These are phyloP conservation scores for Euplexia lucipara DNA, from an alignment of 2,888 invertebrate species.

Conservation along the genomic window DNA sequence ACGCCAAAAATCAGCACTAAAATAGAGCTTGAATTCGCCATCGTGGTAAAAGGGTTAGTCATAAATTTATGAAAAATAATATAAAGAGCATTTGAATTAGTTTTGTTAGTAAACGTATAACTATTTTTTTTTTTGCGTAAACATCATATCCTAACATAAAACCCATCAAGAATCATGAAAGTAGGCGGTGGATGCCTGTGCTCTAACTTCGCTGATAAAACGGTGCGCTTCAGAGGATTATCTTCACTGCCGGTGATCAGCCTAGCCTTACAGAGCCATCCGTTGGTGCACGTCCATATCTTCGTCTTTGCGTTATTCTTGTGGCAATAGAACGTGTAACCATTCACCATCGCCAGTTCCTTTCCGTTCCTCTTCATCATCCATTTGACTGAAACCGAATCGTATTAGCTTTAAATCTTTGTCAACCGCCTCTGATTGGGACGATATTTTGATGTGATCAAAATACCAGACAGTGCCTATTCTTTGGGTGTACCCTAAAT, in stretches of 20 bases:
- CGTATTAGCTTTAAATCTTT: not conserved
- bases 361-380: conserved; percentile 62
- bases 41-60: too few relatives aligned
- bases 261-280: conserved; percentile 68
- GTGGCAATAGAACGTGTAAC: conserved; percentile 68
- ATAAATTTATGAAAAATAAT: too few relatives aligned
- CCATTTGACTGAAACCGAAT: conserved; percentile 57
- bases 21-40: too few relatives aligned
- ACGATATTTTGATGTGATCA: too few relatives aligned
- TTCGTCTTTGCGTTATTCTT: conserved; percentile 56
- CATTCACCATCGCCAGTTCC: conserved; percentile 66
- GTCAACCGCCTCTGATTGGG: not conserved
- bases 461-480: too few relatives aligned
- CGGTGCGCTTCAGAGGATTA: conserved; percentile 25
- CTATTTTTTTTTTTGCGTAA: too few relatives aligned
- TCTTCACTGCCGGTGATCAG: conserved; percentile 54
- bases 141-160: conserved; percentile 63
- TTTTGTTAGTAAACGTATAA: too few relatives aligned
- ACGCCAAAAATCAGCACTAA: too few relatives aligned
- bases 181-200: conserved; percentile 81
- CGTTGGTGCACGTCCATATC: conserved; percentile 71
- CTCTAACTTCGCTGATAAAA: conserved; percentile 75
- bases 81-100: too few relatives aligned
- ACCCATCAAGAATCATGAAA: conserved; percentile 62
- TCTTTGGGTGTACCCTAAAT: too few relatives aligned